phyloP scores from a whole-genome alignment of 2,888 invertebrate genomes.

The Zygogramma bicolorata region DNA sequence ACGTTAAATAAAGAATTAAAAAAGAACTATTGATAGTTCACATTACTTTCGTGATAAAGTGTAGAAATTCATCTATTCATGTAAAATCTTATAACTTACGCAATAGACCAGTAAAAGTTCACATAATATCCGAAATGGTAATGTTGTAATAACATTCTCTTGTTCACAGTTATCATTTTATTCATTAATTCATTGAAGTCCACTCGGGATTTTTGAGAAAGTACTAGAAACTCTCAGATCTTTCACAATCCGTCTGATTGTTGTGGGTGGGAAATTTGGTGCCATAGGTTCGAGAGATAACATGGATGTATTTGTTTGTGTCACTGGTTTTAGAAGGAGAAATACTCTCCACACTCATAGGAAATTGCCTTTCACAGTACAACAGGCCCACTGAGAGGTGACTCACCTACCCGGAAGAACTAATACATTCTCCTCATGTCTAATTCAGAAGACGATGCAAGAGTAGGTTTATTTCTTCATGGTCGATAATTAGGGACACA shows the following conservation, averaged over 20 bases:
- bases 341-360: no score
- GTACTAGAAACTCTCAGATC: neutral
- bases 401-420: neutral
- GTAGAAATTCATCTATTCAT: neutral
- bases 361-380: no score
- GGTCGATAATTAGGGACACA: no score
- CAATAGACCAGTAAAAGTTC: constrained; percentile 3
- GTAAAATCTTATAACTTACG: neutral
- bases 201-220: neutral
- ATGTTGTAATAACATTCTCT: constrained; percentile 4
- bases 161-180: neutral
- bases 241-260: neutral
- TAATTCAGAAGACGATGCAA: neutral
- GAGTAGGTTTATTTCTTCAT: neutral
- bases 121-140: neutral
- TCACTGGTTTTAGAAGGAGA: no score
- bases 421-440: neutral
- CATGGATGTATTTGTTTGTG: no score
- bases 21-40: neutral
- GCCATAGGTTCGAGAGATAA: no score
- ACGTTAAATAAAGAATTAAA: no score
- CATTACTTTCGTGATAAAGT: neutral
- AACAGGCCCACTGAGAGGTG: neutral
- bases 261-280: neutral
- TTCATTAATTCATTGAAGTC: neutral